Evolutionary conservation across 2,888 invertebrate genomes (phyloP).

Genomic region (Apodemia hepburni): DNA sequence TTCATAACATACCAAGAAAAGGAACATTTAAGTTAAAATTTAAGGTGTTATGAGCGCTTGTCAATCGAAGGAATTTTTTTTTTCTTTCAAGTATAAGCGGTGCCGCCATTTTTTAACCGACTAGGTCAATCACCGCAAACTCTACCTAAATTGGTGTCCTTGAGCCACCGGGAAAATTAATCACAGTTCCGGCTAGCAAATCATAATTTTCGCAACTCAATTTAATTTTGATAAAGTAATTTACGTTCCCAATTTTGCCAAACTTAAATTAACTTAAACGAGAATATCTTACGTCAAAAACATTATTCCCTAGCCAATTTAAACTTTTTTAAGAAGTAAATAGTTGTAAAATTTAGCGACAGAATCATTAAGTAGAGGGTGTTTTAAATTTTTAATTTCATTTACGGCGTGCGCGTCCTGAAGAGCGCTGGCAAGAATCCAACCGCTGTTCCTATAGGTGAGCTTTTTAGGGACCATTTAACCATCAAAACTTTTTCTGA

Average conservation of each 20-base stretch:
- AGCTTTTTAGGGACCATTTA: slow-evolving; percentile 20
- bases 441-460: slow-evolving; percentile 20
- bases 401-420: slow-evolving; percentile 19
- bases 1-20: no score
- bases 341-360: slow-evolving; percentile 27
- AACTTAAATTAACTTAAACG: slow-evolving; percentile 12
- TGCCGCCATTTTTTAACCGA: no score
- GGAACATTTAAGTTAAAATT: no score
- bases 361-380: slow-evolving; percentile 30
- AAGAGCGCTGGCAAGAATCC: slow-evolving; percentile 23
- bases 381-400: slow-evolving; percentile 33
- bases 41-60: no score
- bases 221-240: slow-evolving; percentile 10
- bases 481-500: slow-evolving; percentile 25
- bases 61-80: no score
- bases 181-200: background rate
- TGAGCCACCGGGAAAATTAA: background rate
- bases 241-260: background rate
- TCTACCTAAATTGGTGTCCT: background rate
- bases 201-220: slow-evolving; percentile 13
- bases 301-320: slow-evolving; percentile 9
- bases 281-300: background rate
- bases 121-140: background rate
- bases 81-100: no score
- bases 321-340: slow-evolving; percentile 9